Evolutionary conservation across 2,797 vertebrate genomes (phyloP).

Genomic region (Falco rusticolus): DNA sequence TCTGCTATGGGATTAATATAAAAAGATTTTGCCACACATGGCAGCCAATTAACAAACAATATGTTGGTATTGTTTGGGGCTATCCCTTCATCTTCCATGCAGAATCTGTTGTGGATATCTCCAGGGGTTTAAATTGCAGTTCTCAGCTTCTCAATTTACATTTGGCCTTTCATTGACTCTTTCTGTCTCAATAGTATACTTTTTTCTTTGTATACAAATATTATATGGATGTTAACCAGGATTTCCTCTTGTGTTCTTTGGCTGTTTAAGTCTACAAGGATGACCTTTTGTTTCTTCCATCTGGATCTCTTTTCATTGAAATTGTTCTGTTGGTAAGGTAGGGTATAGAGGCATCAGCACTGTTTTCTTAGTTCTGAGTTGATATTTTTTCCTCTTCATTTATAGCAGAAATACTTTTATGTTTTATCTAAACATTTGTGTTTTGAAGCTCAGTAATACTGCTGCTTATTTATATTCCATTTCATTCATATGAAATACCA

Average conservation of each 20-base stretch:
- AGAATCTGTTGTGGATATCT: constrained; percentile 26
- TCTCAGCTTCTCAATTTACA: constrained; percentile 45
- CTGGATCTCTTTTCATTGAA: neutral
- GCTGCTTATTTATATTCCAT: neutral
- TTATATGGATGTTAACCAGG: neutral
- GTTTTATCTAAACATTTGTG: neutral
- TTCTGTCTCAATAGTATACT: constrained; percentile 7
- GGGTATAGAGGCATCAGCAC: neutral
- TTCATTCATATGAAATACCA: neutral
- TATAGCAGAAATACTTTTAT: neutral
- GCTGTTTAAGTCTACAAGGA: neutral
- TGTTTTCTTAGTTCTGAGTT: neutral
- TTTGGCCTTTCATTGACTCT: constrained; percentile 41
- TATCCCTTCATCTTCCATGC: constrained; percentile 41
- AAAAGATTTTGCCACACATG: constrained; percentile 70
- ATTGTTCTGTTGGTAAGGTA: neutral
- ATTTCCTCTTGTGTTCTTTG: neutral
- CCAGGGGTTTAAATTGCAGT: constrained; percentile 27
- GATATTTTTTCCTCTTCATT: neutral
- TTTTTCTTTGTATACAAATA: constrained; percentile 21
- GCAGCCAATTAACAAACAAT: constrained; percentile 69
- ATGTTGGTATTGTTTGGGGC: constrained; percentile 49
- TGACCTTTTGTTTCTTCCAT: neutral
- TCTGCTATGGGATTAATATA: constrained; percentile 69
- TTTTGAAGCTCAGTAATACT: neutral